A percentile compares a stretch with the other conserved stretches of the same genome.
Conservation (phyloP, 2,113 vertebrate species). For the Damaliscus lunatus region DNA sequence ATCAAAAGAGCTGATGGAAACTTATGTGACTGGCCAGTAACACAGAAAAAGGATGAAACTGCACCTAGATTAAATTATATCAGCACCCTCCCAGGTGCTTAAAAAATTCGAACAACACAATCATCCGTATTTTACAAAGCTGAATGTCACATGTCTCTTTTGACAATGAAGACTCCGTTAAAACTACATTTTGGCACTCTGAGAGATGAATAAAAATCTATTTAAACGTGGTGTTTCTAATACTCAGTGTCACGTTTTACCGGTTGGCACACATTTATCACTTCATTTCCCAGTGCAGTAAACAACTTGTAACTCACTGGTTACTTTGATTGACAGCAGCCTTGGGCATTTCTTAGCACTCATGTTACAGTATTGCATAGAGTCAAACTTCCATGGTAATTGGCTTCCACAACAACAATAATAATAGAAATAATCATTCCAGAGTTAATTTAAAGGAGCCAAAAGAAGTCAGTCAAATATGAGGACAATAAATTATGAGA, state of each 20-base stretch:
- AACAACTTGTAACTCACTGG: constrained; percentile 79
- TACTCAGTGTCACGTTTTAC: constrained; percentile 75
- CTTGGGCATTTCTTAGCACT: constrained; percentile 78
- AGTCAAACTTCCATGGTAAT: constrained; percentile 76
- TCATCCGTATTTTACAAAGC: constrained; percentile 44
- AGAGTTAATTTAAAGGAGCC: constrained; percentile 70
- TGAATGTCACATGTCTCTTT: constrained; percentile 57
- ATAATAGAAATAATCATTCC: constrained; percentile 66
- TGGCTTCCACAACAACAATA: constrained; percentile 69
- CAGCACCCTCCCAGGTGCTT: not conserved
- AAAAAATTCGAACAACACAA: not conserved
- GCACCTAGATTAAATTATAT: not conserved
- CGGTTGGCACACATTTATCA: constrained; percentile 80
- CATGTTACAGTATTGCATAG: constrained; percentile 52
- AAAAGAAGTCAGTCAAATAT: constrained; percentile 72
- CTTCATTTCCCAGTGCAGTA: constrained; percentile 82
- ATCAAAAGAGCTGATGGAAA: constrained; percentile 39
- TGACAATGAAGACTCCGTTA: constrained; percentile 52
- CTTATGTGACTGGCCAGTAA: constrained; percentile 20
- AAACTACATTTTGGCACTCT: constrained; percentile 57
- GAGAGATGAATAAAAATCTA: constrained; percentile 66
- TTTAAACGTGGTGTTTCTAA: constrained; percentile 65
- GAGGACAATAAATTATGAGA: constrained; percentile 81
- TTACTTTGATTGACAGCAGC: constrained; percentile 84
- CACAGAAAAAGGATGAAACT: constrained; percentile 44